A percentile compares a stretch with the other conserved stretches of the same genome.
Conservation (phyloP, 2,113 vertebrate species). For the Solea senegalensis region DNA sequence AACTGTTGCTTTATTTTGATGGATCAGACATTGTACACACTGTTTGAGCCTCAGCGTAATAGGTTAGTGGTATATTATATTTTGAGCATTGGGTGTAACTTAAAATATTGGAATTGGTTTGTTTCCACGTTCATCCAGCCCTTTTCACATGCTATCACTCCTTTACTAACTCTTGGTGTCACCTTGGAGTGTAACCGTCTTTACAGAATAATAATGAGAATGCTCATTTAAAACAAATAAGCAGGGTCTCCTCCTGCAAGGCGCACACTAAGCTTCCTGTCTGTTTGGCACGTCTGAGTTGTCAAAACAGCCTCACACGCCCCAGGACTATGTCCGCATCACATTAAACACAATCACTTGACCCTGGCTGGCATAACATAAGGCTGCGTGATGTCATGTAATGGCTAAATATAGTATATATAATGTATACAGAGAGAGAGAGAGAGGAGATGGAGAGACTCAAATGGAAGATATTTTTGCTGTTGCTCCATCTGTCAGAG, state of each 20-base stretch:
- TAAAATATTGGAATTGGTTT: slow-evolving; percentile 6
- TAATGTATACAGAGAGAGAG: background rate
- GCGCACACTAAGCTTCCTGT: slow-evolving; percentile 55
- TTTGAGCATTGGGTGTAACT: slow-evolving; percentile 20
- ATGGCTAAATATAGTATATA: background rate
- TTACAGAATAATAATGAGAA: slow-evolving; percentile 58
- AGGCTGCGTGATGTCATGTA: slow-evolving; percentile 41
- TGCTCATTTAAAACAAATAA: slow-evolving; percentile 73
- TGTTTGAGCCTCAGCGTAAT: slow-evolving; percentile 12
- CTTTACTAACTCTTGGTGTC: slow-evolving; percentile 45
- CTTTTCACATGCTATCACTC: slow-evolving; percentile 10
- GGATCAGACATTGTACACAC: slow-evolving; percentile 12
- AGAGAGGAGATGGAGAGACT: slow-evolving; percentile 25
- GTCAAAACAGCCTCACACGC: slow-evolving; percentile 63
- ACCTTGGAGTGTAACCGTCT: slow-evolving; percentile 51
- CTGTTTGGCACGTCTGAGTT: slow-evolving; percentile 67
- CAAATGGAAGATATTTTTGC: slow-evolving; percentile 30
- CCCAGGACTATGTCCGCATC: slow-evolving; percentile 73
- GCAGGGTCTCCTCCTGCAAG: slow-evolving; percentile 50
- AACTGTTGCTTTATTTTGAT: slow-evolving; percentile 46
- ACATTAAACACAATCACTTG: slow-evolving; percentile 78
- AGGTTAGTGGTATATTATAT: slow-evolving; percentile 4
- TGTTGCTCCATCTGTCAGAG: slow-evolving; percentile 61
- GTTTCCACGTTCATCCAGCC: background rate
- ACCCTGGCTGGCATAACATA: slow-evolving; percentile 55